phyloP scores from a whole-genome alignment of 2,888 invertebrate species.

The Agrochola macilenta region DNA sequence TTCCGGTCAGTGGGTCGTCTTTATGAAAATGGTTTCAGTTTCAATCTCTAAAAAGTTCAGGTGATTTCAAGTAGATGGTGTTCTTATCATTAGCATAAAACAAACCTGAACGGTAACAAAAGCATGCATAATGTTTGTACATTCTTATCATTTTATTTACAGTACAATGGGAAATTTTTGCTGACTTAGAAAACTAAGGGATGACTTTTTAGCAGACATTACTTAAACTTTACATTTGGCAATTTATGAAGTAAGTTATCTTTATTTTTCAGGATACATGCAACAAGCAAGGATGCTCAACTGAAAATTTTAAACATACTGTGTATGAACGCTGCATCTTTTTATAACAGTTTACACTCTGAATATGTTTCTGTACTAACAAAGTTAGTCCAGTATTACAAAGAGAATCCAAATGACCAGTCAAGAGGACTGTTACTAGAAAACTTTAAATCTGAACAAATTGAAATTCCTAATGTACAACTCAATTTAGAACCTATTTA shows the following conservation, averaged over 20 bases:
- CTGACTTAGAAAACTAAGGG: background rate
- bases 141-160: background rate
- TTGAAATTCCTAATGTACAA: slow-evolving; percentile 80
- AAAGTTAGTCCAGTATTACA: slow-evolving; percentile 84
- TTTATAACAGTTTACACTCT: slow-evolving; percentile 85
- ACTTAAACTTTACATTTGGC: background rate
- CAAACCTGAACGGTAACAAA: background rate
- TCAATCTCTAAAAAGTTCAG: background rate
- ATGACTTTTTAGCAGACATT: too few relatives aligned
- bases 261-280: slow-evolving; percentile 85
- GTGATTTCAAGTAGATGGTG: background rate
- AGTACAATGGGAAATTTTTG: background rate
- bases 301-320: slow-evolving; percentile 89
- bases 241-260: background rate
- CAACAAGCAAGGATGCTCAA: slow-evolving; percentile 89
- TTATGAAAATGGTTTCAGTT: background rate
- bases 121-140: too few relatives aligned
- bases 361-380: slow-evolving; percentile 87
- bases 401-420: slow-evolving; percentile 68
- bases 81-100: background rate
- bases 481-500: slow-evolving; percentile 84
- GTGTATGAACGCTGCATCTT: slow-evolving; percentile 86
- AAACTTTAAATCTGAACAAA: slow-evolving; percentile 85
- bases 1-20: background rate
- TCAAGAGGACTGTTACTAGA: slow-evolving; percentile 75